Conservation (phyloP, 2,113 vertebrate genomes). For the Phycodurus eques region DNA sequence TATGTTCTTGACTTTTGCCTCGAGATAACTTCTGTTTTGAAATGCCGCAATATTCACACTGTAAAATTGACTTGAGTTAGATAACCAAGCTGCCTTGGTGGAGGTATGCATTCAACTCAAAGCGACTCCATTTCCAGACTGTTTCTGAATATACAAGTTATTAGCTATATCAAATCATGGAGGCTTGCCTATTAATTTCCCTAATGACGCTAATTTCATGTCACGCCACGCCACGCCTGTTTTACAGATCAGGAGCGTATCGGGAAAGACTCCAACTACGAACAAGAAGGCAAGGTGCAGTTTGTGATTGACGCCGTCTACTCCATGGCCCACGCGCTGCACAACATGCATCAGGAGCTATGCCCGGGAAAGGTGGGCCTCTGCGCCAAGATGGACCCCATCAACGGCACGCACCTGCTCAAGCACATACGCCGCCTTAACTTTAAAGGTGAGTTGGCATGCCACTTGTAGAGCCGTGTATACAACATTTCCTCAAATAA, state of each 20-base stretch:
- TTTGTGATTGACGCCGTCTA: constrained; percentile 97
- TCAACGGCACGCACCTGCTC: constrained; percentile 89
- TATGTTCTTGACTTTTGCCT: too few relatives aligned
- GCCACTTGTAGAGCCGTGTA: neutral
- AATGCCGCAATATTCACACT: too few relatives aligned
- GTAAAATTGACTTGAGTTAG: too few relatives aligned
- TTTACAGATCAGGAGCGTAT: constrained; percentile 90
- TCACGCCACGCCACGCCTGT: neutral
- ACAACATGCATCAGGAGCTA: constrained; percentile 91
- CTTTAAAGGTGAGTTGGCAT: constrained; percentile 85
- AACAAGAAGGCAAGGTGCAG: constrained; percentile 97
- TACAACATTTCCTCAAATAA: neutral
- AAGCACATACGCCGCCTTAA: constrained; percentile 92
- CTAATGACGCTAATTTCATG: neutral
- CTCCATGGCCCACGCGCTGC: constrained; percentile 91
- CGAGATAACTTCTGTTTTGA: too few relatives aligned
- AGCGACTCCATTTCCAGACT: neutral
- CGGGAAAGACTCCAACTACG: constrained; percentile 88
- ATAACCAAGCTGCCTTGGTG: too few relatives aligned
- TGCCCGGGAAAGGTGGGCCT: constrained; percentile 89
- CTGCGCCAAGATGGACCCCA: constrained; percentile 88
- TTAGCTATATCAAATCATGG: too few relatives aligned
- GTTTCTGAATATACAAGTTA: too few relatives aligned
- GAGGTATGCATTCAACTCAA: neutral
- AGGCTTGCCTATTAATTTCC: neutral